These are phyloP conservation scores for Rostratula benghalensis DNA, from an alignment of 2,113 vertebrate genomes.

Conservation along the genomic window DNA sequence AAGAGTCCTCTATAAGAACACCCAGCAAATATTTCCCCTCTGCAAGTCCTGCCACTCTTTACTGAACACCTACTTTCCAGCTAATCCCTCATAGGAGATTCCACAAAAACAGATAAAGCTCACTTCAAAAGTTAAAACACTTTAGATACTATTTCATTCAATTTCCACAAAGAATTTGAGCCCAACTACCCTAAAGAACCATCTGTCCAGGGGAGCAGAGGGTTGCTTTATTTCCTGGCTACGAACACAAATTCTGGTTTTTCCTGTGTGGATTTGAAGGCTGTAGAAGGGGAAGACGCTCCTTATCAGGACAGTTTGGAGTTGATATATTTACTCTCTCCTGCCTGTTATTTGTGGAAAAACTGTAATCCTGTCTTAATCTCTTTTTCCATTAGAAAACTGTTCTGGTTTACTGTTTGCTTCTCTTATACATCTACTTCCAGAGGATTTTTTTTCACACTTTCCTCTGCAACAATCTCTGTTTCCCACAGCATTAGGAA, in stretches of 20 bases:
- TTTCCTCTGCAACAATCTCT: background rate
- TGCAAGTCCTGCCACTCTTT: background rate
- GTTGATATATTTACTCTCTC: background rate
- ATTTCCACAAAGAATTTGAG: background rate
- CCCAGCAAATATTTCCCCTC: background rate
- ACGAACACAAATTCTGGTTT: background rate
- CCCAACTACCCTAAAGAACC: background rate
- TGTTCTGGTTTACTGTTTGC: background rate
- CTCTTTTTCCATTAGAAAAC: background rate
- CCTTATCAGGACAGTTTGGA: background rate
- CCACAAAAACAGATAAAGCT: background rate
- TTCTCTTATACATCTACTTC: background rate
- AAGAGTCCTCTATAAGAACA: background rate
- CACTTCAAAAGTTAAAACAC: background rate
- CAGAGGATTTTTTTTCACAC: background rate
- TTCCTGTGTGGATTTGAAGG: background rate
- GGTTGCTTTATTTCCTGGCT: background rate
- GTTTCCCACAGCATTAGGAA: background rate
- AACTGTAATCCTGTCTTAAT: constrained; percentile 13
- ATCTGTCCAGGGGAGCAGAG: background rate
- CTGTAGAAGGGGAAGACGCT: background rate
- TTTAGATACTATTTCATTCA: background rate
- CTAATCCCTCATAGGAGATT: background rate
- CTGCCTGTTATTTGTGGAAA: background rate
- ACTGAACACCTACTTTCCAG: background rate